Percentiles rank a stretch among this genome's conserved stretches.
Conservation (phyloP, 2,797 vertebrate genomes). For the Passerculus sandwichensis region DNA sequence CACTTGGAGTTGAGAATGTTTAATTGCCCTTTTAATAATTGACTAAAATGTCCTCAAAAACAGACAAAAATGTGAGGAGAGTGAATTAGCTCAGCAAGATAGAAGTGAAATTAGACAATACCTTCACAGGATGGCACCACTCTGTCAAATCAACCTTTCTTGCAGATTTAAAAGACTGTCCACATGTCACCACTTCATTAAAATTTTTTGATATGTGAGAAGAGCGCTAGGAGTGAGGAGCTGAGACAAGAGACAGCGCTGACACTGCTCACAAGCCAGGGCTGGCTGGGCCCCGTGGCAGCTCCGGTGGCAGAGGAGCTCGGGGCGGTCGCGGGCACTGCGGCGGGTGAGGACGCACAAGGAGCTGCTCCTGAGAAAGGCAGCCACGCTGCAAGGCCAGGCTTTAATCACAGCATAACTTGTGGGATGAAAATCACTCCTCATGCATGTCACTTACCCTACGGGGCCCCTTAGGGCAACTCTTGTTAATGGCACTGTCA, state of each 20-base stretch:
- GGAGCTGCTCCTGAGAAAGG: background rate
- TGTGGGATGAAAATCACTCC: slow-evolving; percentile 54
- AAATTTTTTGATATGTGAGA: background rate
- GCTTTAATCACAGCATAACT: slow-evolving; percentile 58
- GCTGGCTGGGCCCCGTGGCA: accelerated
- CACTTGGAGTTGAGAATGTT: background rate
- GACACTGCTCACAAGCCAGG: background rate
- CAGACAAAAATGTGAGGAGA: background rate
- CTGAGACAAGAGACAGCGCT: background rate
- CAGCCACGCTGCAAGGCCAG: slow-evolving; percentile 4
- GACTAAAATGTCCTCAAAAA: background rate
- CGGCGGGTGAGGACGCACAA: background rate
- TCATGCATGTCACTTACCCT: slow-evolving; percentile 73
- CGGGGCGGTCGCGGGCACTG: background rate
- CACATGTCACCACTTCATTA: background rate
- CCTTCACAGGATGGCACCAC: background rate
- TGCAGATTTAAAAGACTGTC: background rate
- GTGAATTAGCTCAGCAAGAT: background rate
- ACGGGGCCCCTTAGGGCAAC: slow-evolving; percentile 68
- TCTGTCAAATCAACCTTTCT: background rate
- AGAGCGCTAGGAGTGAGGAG: background rate
- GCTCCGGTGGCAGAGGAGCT: background rate
- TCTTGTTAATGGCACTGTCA: slow-evolving; percentile 68
- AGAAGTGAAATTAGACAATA: background rate
- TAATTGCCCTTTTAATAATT: background rate